Conservation (phyloP, 2,113 vertebrate species). For the Formicarius rufipectus region DNA sequence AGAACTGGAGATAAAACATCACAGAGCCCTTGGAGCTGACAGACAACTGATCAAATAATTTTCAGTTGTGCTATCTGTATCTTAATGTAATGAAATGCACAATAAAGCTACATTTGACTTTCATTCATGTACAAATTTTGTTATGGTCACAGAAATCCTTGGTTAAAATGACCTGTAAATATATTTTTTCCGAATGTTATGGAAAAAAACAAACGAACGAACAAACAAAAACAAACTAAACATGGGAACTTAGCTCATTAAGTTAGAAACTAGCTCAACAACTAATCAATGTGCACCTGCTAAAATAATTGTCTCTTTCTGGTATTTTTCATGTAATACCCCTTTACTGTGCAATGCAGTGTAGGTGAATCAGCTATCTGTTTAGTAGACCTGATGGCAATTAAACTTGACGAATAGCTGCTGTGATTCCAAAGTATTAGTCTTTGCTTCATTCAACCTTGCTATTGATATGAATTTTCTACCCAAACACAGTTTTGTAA, state of each 20-base stretch:
- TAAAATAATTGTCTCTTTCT: constrained; percentile 20
- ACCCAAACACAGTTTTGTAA: background rate
- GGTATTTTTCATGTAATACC: background rate
- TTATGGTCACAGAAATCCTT: background rate
- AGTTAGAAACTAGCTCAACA: background rate
- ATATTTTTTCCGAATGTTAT: background rate
- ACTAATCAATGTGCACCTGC: background rate
- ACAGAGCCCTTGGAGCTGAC: background rate
- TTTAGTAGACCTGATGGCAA: background rate
- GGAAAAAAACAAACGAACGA: background rate
- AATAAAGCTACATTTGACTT: background rate
- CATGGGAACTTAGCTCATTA: background rate
- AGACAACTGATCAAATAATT: background rate
- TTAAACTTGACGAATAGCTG: constrained; percentile 56
- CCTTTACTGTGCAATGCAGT: background rate
- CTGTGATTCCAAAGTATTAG: constrained; percentile 25
- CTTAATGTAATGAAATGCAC: background rate
- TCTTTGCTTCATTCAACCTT: constrained; percentile 20
- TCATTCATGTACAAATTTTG: background rate
- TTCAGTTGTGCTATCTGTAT: background rate
- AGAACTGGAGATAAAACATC: constrained; percentile 3
- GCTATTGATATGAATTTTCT: constrained; percentile 44
- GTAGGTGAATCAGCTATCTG: constrained; percentile 6
- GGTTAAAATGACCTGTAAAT: background rate
- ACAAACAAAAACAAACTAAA: background rate